phyloP scores from a whole-genome alignment of 2,113 vertebrate species.

The Lanius ludovicianus region DNA sequence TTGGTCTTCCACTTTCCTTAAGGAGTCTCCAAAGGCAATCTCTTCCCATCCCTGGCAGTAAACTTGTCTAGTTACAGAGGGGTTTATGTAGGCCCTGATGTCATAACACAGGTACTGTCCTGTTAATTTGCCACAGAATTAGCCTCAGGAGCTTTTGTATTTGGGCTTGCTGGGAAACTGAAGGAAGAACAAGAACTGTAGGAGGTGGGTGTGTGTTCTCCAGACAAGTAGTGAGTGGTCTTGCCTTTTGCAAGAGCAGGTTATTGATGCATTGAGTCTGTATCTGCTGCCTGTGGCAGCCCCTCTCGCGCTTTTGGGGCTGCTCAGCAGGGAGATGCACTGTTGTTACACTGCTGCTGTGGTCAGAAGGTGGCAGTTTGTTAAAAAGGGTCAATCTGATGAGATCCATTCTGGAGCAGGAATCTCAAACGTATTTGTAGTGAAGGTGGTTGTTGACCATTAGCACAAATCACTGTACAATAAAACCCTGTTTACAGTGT shows the following conservation, averaged over 20 bases:
- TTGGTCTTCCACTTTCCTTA: not conserved
- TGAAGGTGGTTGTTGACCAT: not conserved
- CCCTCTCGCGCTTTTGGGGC: not conserved
- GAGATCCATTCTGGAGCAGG: not conserved
- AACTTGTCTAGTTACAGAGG: fast-evolving
- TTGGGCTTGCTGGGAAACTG: not conserved
- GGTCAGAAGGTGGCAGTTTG: not conserved
- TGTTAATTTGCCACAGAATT: not conserved
- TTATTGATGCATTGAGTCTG: fast-evolving
- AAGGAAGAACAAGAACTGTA: not conserved
- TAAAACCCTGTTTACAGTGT: not conserved
- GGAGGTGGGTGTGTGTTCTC: not conserved
- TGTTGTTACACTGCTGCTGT: not conserved
- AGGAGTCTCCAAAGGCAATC: not conserved
- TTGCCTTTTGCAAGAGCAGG: not conserved
- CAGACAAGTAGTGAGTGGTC: fast-evolving
- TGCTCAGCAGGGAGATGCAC: not conserved
- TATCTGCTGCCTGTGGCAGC: not conserved
- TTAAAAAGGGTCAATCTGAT: not conserved
- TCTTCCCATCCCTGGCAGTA: not conserved
- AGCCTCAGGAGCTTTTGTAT: not conserved
- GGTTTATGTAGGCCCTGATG: fast-evolving
- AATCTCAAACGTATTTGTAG: not conserved
- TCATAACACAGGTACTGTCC: fast-evolving
- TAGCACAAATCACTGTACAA: not conserved